These are phyloP conservation scores for Podarcis lilfordi DNA, from an alignment of 2,797 vertebrate species.

Conservation along the genomic window DNA sequence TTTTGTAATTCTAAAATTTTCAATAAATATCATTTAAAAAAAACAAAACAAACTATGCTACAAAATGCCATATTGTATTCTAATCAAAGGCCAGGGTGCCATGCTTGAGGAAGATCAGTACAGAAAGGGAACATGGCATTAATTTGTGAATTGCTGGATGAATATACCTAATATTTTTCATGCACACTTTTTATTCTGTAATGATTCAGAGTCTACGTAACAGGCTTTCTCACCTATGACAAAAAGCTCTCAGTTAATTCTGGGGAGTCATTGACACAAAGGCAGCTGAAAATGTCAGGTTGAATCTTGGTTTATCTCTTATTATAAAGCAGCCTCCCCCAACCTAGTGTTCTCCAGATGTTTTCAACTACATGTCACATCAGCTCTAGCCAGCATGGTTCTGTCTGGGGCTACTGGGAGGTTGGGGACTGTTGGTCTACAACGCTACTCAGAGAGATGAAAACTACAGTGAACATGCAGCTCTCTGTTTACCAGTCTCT, in stretches of 20 bases:
- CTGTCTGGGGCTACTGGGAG: neutral
- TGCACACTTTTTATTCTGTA: neutral
- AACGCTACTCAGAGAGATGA: neutral
- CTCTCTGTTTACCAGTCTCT: neutral
- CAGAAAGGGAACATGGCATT: neutral
- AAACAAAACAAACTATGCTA: accelerated
- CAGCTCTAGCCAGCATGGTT: neutral
- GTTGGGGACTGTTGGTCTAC: neutral
- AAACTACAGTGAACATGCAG: neutral
- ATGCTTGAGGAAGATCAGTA: accelerated
- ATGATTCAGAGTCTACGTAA: neutral
- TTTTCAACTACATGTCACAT: neutral
- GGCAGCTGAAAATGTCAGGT: neutral
- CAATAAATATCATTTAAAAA: no score
- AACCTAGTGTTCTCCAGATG: neutral
- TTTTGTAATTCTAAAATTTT: no score
- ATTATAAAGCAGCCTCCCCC: neutral
- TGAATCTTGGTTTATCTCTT: neutral
- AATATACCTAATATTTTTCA: neutral
- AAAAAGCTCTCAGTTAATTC: neutral
- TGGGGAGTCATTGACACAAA: neutral
- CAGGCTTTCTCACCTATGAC: neutral
- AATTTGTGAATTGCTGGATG: neutral
- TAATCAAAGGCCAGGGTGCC: slow-evolving; percentile 13
- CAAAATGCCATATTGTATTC: slow-evolving; percentile 12